A percentile compares a stretch with the other conserved stretches of the same genome.
These are phyloP conservation scores for Girardinus metallicus DNA, from an alignment of 2,797 vertebrate genomes.

Conservation along the genomic window DNA sequence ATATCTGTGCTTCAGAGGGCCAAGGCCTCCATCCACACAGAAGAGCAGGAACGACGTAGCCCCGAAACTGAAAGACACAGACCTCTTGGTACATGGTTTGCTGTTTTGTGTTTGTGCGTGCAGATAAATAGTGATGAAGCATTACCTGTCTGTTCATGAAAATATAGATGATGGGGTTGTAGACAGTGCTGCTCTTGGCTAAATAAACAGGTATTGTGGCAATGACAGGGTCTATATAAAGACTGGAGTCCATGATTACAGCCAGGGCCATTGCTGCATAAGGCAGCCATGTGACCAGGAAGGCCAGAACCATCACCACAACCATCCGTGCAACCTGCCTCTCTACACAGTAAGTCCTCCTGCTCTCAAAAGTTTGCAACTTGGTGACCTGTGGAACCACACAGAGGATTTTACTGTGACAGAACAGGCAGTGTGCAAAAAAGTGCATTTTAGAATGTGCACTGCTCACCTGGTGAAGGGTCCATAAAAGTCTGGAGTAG, in stretches of 20 bases:
- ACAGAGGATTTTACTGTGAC: not conserved
- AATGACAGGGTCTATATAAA: slow-evolving; percentile 75
- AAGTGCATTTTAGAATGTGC: not conserved
- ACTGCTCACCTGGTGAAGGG: slow-evolving; percentile 73
- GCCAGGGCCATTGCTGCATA: slow-evolving; percentile 83
- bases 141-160: slow-evolving; percentile 83
- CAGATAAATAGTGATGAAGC: not conserved
- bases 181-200: slow-evolving; percentile 79
- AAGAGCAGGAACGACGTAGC: slow-evolving; percentile 69
- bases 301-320: slow-evolving; percentile 87
- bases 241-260: slow-evolving; percentile 65
- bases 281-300: slow-evolving; percentile 87
- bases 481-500: slow-evolving; percentile 77
- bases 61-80: slow-evolving; percentile 72
- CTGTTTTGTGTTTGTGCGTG: not conserved
- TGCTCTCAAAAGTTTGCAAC: slow-evolving; percentile 66
- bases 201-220: slow-evolving; percentile 75
- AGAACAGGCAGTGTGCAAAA: not conserved
- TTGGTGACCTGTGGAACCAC: slow-evolving; percentile 68
- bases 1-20: slow-evolving; percentile 34
- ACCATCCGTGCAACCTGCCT: slow-evolving; percentile 87
- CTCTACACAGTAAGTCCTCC: slow-evolving; percentile 79
- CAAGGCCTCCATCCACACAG: slow-evolving; percentile 79
- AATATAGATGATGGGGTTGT: slow-evolving; percentile 83
- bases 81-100: not conserved